Evolutionary conservation across 2,888 invertebrate genomes (phyloP), one percentile per base, ranked within the genome.

Genomic region (Acanthosoma haemorrhoidale): DNA sequence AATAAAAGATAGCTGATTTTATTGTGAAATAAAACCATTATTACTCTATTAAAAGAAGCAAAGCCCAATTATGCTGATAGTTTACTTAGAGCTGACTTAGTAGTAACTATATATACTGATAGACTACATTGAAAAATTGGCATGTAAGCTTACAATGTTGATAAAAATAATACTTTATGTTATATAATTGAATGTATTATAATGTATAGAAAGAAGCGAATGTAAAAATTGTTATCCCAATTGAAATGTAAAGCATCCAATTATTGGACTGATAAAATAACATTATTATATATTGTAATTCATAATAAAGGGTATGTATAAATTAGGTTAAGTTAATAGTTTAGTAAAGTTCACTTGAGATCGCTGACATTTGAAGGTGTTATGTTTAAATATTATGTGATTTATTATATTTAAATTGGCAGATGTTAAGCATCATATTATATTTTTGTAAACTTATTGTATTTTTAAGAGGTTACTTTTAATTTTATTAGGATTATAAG

Each of bases 321-420:
- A 67, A 67, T 51, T 43, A 51, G 57, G 57, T 15, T 67, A 67
- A 32, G 51, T 9, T 66, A 41, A 43, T 43, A 43, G 51, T 25
- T 51, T 25, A 51, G 25, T 21, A 51, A 25, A 25, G 21, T 25
- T 51, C 29, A 51, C 21, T 25, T 51, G 25, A 25, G 32, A 57
- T 18, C 18, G 51, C 16, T 4, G 32, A 34, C 18, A 51, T 18
- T 18, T 16, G 25, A 66, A 67, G 31, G 34, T 43, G 32, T 51
- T 67, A 34, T 16, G n/a, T 67, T 36, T 51, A 21, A 15, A 51
- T 32, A 32, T 41, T 15, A 32, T 67, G 67, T 67, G 67, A 67
- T 67, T 66, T 51, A 60, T 51, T 51, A 67, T 67, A 67, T 57
- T 67, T 67, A 34, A 39, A 67, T 67, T 51, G 21, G 67, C 67